Conservation (phyloP, 2,888 invertebrate genomes). For the Xestoiulus laeticollis region DNA sequence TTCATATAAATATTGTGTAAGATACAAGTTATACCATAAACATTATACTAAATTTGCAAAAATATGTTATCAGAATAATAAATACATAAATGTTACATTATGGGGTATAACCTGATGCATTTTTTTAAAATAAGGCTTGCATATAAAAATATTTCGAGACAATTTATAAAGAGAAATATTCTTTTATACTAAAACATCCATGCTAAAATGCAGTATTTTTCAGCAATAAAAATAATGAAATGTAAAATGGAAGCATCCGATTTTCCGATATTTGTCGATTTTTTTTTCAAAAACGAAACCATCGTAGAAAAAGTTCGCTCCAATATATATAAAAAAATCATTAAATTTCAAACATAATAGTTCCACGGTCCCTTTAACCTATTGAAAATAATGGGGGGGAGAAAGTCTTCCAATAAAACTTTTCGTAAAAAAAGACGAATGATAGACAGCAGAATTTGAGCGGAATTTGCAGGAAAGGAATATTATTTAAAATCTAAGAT, state of each 20-base stretch:
- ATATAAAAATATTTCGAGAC: too few species aligned
- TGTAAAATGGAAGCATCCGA: background rate
- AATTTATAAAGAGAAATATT: too few species aligned
- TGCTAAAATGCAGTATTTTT: background rate
- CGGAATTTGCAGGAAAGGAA: background rate
- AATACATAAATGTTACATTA: too few species aligned
- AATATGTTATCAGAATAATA: too few species aligned
- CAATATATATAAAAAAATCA: background rate
- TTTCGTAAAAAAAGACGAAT: background rate
- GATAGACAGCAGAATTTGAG: conserved; percentile 15
- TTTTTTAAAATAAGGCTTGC: too few species aligned
- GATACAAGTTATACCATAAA: too few species aligned
- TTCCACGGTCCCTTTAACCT: background rate
- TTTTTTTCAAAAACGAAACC: background rate
- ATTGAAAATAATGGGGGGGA: conserved; percentile 10
- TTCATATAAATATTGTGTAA: too few species aligned
- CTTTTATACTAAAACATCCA: too few species aligned
- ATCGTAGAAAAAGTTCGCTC: background rate
- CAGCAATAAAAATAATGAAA: background rate
- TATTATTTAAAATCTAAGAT: conserved; percentile 37
- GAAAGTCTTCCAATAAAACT: background rate
- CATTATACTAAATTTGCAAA: too few species aligned
- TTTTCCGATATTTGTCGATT: background rate
- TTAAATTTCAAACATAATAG: background rate
- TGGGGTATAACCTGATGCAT: too few species aligned